Evolutionary conservation across 2,888 invertebrate species (phyloP).

Genomic region (Stenurella melanura): DNA sequence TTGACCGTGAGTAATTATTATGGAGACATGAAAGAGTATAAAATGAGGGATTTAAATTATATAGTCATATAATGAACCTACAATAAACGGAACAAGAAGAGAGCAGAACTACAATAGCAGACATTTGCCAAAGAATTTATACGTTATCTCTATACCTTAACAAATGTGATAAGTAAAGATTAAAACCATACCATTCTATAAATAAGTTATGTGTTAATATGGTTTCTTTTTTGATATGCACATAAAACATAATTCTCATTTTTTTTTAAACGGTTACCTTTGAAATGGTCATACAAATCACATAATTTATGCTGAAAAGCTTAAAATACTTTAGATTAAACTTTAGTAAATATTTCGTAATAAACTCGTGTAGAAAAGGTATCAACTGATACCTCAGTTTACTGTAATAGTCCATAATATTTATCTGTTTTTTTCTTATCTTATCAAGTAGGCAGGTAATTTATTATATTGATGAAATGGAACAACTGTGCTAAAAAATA

Average conservation of each 20-base stretch:
- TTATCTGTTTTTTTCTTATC: slow-evolving; percentile 35
- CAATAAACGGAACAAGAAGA: too few relatives aligned
- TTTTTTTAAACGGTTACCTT: not conserved
- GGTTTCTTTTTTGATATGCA: not conserved
- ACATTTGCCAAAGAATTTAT: too few relatives aligned
- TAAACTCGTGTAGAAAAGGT: slow-evolving; percentile 23
- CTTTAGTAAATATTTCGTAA: not conserved
- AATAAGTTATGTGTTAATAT: not conserved
- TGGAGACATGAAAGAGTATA: too few relatives aligned
- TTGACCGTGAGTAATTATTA: too few relatives aligned
- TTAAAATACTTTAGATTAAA: slow-evolving; percentile 13
- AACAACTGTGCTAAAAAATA: not conserved
- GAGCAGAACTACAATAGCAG: too few relatives aligned
- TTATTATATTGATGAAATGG: slow-evolving; percentile 21
- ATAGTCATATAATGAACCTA: too few relatives aligned
- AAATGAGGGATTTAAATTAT: too few relatives aligned
- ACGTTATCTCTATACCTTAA: not conserved
- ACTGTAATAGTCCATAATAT: slow-evolving; percentile 16
- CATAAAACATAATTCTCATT: not conserved
- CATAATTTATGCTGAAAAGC: not conserved
- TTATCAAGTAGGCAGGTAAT: slow-evolving; percentile 30
- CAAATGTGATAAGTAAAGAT: not conserved
- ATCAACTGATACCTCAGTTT: slow-evolving; percentile 19
- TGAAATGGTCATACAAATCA: not conserved
- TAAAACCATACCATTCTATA: not conserved